Conservation (phyloP, 2,888 invertebrate genomes). For the Phyto melanocephala region DNA sequence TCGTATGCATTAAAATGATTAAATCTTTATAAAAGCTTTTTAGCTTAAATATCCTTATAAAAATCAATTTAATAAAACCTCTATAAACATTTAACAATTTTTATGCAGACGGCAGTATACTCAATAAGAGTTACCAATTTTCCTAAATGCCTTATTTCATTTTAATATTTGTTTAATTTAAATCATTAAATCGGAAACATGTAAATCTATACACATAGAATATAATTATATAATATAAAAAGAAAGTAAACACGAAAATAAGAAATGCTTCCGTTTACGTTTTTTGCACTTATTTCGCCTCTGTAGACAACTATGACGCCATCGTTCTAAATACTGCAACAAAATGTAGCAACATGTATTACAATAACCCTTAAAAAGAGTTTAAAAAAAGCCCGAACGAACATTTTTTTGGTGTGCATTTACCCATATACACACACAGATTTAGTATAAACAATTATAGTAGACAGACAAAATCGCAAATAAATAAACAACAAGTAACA, state of each 20-base stretch:
- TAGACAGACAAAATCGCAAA: conserved; percentile 44
- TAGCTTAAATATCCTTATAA: too few species aligned
- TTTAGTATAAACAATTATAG: conserved; percentile 34
- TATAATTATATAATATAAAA: conserved; percentile 11
- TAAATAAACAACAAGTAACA: too few species aligned
- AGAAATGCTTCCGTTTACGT: conserved; percentile 51
- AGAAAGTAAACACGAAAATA: conserved; percentile 49
- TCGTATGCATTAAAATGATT: too few species aligned
- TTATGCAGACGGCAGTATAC: too few species aligned
- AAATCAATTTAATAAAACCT: too few species aligned
- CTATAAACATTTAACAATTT: too few species aligned
- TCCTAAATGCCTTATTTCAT: neutral
- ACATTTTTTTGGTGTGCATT: too few species aligned
- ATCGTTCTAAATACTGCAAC: conserved; percentile 25
- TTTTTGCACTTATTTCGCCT: neutral
- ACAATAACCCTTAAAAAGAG: conserved; percentile 34
- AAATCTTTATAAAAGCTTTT: too few species aligned
- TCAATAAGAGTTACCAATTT: too few species aligned
- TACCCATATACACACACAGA: neutral
- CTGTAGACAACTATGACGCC: conserved; percentile 15
- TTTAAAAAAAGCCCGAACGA: neutral
- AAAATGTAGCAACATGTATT: conserved; percentile 38
- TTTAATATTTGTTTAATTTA: neutral
- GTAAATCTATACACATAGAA: neutral
- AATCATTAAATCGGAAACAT: neutral